Base-by-base conservation (phyloP, 2,113 vertebrate genomes). In the Panthera leo region DNA sequence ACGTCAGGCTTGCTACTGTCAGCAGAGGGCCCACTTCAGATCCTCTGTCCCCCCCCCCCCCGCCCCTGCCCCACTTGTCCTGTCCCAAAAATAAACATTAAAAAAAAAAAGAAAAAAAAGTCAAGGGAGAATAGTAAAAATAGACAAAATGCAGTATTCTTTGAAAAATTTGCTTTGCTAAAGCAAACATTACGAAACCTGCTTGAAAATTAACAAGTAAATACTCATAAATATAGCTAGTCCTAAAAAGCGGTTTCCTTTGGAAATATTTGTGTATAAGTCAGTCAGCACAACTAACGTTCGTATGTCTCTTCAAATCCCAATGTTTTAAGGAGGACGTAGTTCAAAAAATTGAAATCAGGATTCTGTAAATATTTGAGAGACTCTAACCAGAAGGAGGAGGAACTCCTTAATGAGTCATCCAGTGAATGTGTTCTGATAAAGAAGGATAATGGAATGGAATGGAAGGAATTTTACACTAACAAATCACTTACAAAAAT, bases 171-270 rank as follows among this genome's bases (percentile, higher is more conserved):
- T 82, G 42, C 75, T 96, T 97, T 97, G 73, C 36, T 90, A 89
- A 96, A 95, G 84, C 71, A 97, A 98, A 97, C 48, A 85, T 16
- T 84, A 71, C 79, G 39, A 96, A 78, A 55, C 7, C 21, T 21
- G 34, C 53, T 76, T 96, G 80, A 75, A 96, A 89, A 96, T 80
- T 70, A 96, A 91, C 89, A 97, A 94, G 84, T 80, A 97, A 97
- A 97, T 89, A 95, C 78, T 95, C 94, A 91, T 73, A 97, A 98
- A 97, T 92, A 88, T 85, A 97, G 75, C 70, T 88, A 88, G 93
- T 87, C 67, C 95, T 91, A 95, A 97, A 97, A 92, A 91, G 94
- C 61, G 42, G 91, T 93, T 97, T 98, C 76, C 86, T 98, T 89
- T 89, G 85, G 71, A 90, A 97, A 91, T 14, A 88, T 78, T 21